These are phyloP conservation scores for Typhlomys cinereus DNA, from an alignment of 2,113 vertebrate species.

Conservation along the genomic window DNA sequence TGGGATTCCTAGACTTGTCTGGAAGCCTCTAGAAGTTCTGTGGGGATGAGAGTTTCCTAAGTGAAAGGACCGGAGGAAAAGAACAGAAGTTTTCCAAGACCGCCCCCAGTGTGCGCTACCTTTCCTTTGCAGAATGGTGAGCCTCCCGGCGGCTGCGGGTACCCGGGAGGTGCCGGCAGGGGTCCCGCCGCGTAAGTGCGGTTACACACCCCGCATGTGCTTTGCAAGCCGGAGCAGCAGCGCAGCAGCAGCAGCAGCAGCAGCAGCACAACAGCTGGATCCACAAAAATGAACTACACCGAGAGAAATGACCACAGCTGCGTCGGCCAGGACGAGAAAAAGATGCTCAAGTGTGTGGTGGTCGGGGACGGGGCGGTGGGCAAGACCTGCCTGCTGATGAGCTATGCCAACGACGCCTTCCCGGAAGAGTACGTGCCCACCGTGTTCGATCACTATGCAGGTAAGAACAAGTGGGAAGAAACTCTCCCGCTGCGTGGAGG, in stretches of 20 bases:
- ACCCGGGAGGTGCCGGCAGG: not conserved
- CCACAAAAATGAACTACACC: constrained; percentile 83
- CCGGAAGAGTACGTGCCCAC: constrained; percentile 90
- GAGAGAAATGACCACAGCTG: constrained; percentile 76
- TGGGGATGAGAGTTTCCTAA: constrained; percentile 83
- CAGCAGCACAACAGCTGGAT: constrained; percentile 43
- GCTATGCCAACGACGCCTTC: constrained; percentile 90
- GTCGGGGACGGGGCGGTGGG: constrained; percentile 90
- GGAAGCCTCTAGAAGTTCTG: constrained; percentile 69
- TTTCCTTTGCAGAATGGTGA: constrained; percentile 78
- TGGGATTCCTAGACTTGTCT: constrained; percentile 74
- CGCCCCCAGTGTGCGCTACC: constrained; percentile 36
- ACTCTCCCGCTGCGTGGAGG: accelerated
- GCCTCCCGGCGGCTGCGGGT: not conserved
- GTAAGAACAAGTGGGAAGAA: constrained; percentile 75
- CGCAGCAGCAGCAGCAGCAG: constrained; percentile 58
- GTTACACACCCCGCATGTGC: no score
- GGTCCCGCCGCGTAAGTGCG: constrained; percentile 74
- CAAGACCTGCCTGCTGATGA: constrained; percentile 91
- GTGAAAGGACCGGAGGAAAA: constrained; percentile 44
- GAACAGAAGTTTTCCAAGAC: constrained; percentile 20
- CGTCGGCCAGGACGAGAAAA: constrained; percentile 77
- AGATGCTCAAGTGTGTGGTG: constrained; percentile 90
- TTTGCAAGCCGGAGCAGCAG: constrained; percentile 56
- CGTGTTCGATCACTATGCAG: constrained; percentile 91